A percentile compares a stretch with the other conserved stretches of the same genome.
phyloP scores from a whole-genome alignment of 30 jellyfish, hydroid and myxozoan genomes.

The Catostylus mosaicus region DNA sequence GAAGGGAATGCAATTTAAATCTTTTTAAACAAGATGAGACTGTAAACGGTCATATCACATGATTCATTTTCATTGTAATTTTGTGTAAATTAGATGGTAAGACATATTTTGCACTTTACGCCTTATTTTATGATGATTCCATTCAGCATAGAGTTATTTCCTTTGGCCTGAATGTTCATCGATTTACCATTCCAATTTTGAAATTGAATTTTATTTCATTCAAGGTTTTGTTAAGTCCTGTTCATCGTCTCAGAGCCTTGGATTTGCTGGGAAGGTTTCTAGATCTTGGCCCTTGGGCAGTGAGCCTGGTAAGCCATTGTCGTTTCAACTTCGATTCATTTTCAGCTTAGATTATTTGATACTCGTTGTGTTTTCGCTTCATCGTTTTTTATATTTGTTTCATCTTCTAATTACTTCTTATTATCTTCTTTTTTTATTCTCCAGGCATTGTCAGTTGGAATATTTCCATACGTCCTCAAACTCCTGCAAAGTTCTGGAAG shows the following conservation, averaged over 20 bases:
- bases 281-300: slow-evolving; percentile 99
- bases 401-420: neutral
- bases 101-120: too few relatives aligned
- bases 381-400: neutral
- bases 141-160: too few relatives aligned
- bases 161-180: too few relatives aligned
- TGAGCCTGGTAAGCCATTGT: slow-evolving; percentile 57
- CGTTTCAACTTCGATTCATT: neutral
- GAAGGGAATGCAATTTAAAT: too few relatives aligned
- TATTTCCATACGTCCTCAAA: slow-evolving; percentile 86
- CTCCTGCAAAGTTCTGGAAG: slow-evolving; percentile 91
- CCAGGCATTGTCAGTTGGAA: slow-evolving; percentile 95
- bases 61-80: too few relatives aligned
- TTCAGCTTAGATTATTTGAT: neutral
- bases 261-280: slow-evolving; percentile 89
- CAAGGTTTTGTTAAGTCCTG: slow-evolving; percentile 93
- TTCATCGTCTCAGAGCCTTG: slow-evolving; percentile 90
- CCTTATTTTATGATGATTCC: too few relatives aligned
- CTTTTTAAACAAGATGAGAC: too few relatives aligned
- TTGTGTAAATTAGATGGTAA: too few relatives aligned
- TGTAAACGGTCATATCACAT: too few relatives aligned
- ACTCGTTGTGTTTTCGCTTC: neutral
- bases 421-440: neutral
- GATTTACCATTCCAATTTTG: too few relatives aligned
- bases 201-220: too few relatives aligned